phyloP scores from a whole-genome alignment of 2,797 vertebrate species.

The Kryptopterus vitreolus region DNA sequence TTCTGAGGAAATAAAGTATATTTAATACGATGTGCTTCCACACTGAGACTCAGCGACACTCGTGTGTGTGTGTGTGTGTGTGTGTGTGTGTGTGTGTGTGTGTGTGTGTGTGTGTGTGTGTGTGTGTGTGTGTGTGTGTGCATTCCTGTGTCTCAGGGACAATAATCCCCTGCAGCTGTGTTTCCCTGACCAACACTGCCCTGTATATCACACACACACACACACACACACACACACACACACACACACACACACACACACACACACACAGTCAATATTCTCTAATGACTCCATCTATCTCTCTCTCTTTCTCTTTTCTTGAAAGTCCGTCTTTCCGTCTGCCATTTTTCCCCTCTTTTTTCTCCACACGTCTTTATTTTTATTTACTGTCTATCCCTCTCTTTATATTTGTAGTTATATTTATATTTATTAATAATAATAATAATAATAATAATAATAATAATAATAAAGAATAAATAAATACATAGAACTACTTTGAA shows the following conservation, averaged over 20 bases:
- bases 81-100: constrained; percentile 59
- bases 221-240: constrained; percentile 25
- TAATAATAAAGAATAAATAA: background rate
- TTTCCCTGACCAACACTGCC: constrained; percentile 68
- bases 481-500: background rate
- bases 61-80: constrained; percentile 66
- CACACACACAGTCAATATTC: constrained; percentile 25
- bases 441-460: too few relatives aligned
- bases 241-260: constrained; percentile 15
- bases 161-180: constrained; percentile 99
- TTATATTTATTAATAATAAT: background rate
- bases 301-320: background rate
- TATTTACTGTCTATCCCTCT: background rate
- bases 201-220: background rate
- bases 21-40: too few relatives aligned
- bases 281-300: background rate
- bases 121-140: constrained; percentile 62
- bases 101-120: constrained; percentile 32
- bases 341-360: background rate
- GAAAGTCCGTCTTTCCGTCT: too few relatives aligned
- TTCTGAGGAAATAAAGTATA: too few relatives aligned
- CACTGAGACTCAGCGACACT: background rate
- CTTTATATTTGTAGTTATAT: background rate
- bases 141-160: constrained; percentile 94
- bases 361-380: background rate